Base-by-base conservation (phyloP, 2,113 vertebrate genomes). In the Noturus placidus region DNA sequence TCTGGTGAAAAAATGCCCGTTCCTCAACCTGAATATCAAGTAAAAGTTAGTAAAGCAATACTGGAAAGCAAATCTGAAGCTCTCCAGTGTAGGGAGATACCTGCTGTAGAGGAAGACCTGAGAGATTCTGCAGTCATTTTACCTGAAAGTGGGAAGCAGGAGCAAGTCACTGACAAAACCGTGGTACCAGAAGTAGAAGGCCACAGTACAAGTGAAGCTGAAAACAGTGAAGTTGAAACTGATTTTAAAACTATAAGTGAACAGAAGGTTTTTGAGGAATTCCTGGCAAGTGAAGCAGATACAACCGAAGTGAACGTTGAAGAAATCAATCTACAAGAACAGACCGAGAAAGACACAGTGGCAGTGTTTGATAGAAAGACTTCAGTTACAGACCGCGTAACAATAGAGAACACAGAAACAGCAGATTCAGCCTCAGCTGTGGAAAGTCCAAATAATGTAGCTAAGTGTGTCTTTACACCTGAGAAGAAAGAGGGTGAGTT, bases 111-210 rank as follows among this genome's bases (percentile, higher is more conserved):
- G 22, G 38, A 88, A 83, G 76, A 57, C 74, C 74, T 38, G 10
- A 88, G 14, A 50, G 50, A 38, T 30, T 69, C 22, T 83, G 5
- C 42, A 69, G 35, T 52, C 42, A 72, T 84, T 76, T 42, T 86
- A 27, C 30, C 87, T 52, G 69, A 86, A 56, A 84, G 63, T 38
- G 76, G 79, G 84, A 19, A 83, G 52, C 72, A 85, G 52, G 56
- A 89, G 15, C 33, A 90, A 61, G 54, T 56, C n/a, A 61, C 77
- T 88, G 87, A 74, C 46, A 65, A 38, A 74, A 54, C 50, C 67
- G 4, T 65, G 11, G 19, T 42, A n/a, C 65, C 54, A 46, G 84
- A 84, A 13, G 33, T 74, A 42, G 33, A 85, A 72, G 61, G 22
- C 25, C 15, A 27, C 33, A 38, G 50, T 79, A 50, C 22, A 5